Base-by-base conservation (phyloP, 2,888 invertebrate genomes). In the Mesochorus sp. region DNA sequence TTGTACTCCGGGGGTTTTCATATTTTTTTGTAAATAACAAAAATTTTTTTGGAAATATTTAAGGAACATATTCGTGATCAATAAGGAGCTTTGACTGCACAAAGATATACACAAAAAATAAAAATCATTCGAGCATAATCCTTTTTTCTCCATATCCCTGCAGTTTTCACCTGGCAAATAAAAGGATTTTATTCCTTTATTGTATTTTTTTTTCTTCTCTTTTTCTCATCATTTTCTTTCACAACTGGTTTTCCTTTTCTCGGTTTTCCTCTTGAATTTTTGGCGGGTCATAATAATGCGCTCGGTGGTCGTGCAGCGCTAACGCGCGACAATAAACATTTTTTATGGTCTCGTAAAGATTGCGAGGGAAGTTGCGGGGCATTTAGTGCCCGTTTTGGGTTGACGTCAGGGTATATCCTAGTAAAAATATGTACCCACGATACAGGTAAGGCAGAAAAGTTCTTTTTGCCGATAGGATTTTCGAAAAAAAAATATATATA, bases 331-430 rank as follows among this genome's bases (percentile, higher is more conserved):
- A 77, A 81, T 84, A 83, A 83, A 84, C 79, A 76, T 73, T 83
- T n/a, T 85, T 85, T 84, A 85, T 80, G 68, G 62, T 12, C 66
- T 81, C 82, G 79, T 84, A 84, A 84, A 84, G 81, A 84, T 85
- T 82, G n/a, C n/a, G 83, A 74, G 64, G 80, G 71, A 57, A 59
- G 28, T 26, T 37, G 47, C 42, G 17, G 26, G 39, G 47, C 71
- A 49, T 71, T 81, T 75, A 79, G 64, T n/a, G n/a, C 72, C 44
- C 51, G 55, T 55, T 53, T 80, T 61, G 57, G 68, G 66, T 59
- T 74, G 71, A 64, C 67, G 73, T 28, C 37, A 55, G 70, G 64
- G 39, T 51, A 39, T n/a, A n/a, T n/a, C 55, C 37, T 51, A 42
- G 44, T 55, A 42, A 34, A 47, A 47, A 67, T 66, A 55, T 59